Percentiles rank a stretch among this genome's conserved stretches.
phyloP scores from a whole-genome alignment of 2,113 vertebrate genomes.

The Octodon degus region DNA sequence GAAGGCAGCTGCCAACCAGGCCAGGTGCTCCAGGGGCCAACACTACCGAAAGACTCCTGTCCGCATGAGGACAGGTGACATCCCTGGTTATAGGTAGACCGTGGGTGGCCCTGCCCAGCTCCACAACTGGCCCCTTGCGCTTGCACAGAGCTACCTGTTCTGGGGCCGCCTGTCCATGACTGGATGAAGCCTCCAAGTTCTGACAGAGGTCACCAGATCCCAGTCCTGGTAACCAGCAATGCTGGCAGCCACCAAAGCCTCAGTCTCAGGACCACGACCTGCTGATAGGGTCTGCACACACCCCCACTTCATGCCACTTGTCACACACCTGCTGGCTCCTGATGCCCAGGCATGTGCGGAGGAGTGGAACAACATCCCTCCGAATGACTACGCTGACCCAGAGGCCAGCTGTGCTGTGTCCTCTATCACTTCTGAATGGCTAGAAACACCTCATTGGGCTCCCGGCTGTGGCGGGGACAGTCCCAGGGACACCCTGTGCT shows the following conservation, averaged over 20 bases:
- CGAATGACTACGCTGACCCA: neutral
- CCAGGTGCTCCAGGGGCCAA: no score
- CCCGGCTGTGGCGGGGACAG: neutral
- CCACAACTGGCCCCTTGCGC: neutral
- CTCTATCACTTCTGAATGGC: neutral
- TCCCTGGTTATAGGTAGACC: neutral
- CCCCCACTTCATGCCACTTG: fast-evolving
- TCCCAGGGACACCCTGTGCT: neutral
- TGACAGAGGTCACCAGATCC: neutral
- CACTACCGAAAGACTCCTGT: neutral
- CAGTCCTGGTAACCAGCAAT: neutral
- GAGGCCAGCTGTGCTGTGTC: neutral
- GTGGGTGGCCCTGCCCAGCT: neutral
- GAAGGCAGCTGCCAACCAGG: neutral
- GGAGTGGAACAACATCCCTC: neutral
- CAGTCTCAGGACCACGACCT: neutral
- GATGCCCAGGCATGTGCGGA: fast-evolving
- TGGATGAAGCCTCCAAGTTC: fast-evolving
- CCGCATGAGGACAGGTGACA: fast-evolving
- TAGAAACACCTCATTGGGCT: neutral
- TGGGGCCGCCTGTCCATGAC: neutral
- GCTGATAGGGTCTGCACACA: neutral
- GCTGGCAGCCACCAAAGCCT: neutral
- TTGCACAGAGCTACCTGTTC: neutral
- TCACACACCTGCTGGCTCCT: neutral